These are phyloP conservation scores for Incurvaria masculella DNA, from an alignment of 2,888 invertebrate genomes.

Conservation along the genomic window DNA sequence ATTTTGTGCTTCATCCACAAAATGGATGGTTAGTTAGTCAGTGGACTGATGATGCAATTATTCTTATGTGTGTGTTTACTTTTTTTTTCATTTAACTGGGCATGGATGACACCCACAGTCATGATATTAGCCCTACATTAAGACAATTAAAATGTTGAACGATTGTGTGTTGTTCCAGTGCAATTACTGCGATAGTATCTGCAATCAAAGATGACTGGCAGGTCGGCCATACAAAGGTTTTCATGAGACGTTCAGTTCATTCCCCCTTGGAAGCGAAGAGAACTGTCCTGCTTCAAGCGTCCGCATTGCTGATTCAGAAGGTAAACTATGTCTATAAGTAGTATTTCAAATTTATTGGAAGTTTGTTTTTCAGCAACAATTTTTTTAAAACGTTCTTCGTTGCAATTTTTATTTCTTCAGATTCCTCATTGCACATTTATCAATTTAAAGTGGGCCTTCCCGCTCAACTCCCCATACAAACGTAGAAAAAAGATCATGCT, in stretches of 20 bases:
- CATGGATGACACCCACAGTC: not conserved
- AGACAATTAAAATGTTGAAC: not conserved
- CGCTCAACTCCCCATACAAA: too few species aligned
- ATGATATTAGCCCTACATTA: not conserved
- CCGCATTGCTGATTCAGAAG: conserved; percentile 74
- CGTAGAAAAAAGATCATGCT: too few species aligned
- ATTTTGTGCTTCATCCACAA: too few species aligned
- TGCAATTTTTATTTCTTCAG: too few species aligned
- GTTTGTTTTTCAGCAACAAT: too few species aligned
- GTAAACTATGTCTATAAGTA: too few species aligned
- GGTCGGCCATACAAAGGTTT: conserved; percentile 83
- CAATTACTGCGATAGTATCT: conserved; percentile 59
- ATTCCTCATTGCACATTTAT: too few species aligned
- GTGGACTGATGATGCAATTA: too few species aligned
- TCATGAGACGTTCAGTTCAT: conserved; percentile 76
- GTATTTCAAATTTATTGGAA: too few species aligned
- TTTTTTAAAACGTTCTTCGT: too few species aligned
- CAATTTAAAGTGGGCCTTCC: too few species aligned
- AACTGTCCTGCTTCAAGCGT: conserved; percentile 63
- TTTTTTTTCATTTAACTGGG: conserved; percentile 1
- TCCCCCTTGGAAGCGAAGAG: conserved; percentile 81
- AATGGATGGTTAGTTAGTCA: too few species aligned
- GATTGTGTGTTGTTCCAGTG: conserved; percentile 22
- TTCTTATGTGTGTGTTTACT: conserved; percentile 7
- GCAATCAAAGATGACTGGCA: conserved; percentile 81